Evolutionary conservation across 1,140 invertebrate genomes (phyloP), one percentile per base, ranked within the genome.

Genomic region (Cyphomyrmex costatus): DNA sequence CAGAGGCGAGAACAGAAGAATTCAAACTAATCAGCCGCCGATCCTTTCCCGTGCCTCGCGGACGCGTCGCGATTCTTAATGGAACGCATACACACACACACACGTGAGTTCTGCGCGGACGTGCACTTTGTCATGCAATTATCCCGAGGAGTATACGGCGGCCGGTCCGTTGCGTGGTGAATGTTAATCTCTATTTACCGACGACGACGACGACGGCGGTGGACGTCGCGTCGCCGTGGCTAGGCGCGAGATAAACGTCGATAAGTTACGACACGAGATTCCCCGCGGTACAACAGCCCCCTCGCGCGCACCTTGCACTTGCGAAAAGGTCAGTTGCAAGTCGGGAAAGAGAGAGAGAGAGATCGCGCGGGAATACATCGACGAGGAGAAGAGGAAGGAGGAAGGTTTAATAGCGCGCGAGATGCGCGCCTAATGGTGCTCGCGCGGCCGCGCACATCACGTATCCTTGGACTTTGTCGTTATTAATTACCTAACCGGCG

Each of bases 401-500:
- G 53, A 16, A 16, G 19, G 10, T 66, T 87, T 63, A 74, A 56
- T 49, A 74, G 33, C 71, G 79, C 51, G 42, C 73, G 86, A 87
- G 87, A 88, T 86, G 63, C 70, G 33, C 78, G 71, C 24, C 86
- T 85, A 89, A 77, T 71, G 58, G 21, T 58, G 83, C 85, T 60
- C 77, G 77, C 73, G 84, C 76, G 82, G 66, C 80, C 60, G 85
- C 91, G 86, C 80, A 63, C 86, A 83, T 90, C 88, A 79, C 89
- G 88, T 92, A 94, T 95, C 93, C 94, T 95, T 95, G 94, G 94
- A 94, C 94, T 94, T 93, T 94, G 93, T 93, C 92, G 91, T 94
- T 93, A 95, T 95, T 95, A 95, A 94, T 95, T 95, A 94, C 92
- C 92, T 92, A 94, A 94, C 93, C 94, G 94, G 91, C 91, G 93